Evolutionary conservation across 92 coral and sea anemone species (phyloP), one percentile per base, ranked within the genome.

Genomic region (Porites divaricata): DNA sequence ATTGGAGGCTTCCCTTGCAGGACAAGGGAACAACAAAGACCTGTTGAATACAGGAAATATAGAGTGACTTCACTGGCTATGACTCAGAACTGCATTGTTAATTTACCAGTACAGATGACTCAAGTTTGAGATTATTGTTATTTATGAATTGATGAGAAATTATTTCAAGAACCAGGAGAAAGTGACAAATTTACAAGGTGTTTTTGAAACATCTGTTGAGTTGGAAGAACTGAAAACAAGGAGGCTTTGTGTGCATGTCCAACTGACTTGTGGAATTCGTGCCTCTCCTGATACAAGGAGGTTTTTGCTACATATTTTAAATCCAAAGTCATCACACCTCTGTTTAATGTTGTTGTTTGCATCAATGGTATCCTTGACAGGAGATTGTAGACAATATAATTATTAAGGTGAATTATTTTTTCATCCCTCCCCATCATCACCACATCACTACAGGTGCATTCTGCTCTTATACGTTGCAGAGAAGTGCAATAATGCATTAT

Each of bases 1-100:
- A 35, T 35, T 35, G 21, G 8, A n/a, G 13, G 57, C 35, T 15
- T 67, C 63, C 83, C 84, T 67, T 79, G 84, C 84, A 6, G 84
- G 84, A 53, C 84, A 79, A 67, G 84, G 75, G 75, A 67, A 22
- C 20, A 2, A 79, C 51, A 22, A 21, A 4, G 48, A 78, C 16
- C 20, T 67, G 49, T 9, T 74, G 48, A 62, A 21, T 26, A n/a
- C 17, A 73, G 8, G 25, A 41, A 74, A 74, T 53, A 4, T 16
- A 48, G 19, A n/a, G 28, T 16, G n/a, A 9, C 25, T 19, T 19
- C 8, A 49, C 14, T 19, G 11, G 16, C 59, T 54, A 54, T 54
- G 14, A 54, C 59, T 35, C 45, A 35, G 45, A 35, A 35, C 45
- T 35, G 45, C 45, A 35, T 35, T 54, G 12, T 54, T 54, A 11